Conservation (phyloP, 1,140 invertebrate species). For the Chironomus striatipennis region DNA sequence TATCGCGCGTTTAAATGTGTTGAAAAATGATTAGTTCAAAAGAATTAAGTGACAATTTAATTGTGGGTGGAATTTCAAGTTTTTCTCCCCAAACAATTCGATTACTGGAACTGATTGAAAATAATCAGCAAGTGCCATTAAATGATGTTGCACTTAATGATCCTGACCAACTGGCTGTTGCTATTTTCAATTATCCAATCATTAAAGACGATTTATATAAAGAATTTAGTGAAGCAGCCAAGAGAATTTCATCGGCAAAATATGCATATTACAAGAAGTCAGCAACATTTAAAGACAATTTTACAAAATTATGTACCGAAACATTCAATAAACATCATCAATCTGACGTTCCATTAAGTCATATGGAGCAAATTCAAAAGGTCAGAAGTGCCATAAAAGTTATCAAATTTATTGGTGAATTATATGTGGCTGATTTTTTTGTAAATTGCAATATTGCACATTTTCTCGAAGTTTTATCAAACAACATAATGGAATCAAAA, state of each 20-base stretch:
- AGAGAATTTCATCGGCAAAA: not conserved
- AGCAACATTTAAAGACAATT: not conserved
- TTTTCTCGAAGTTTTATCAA: not conserved
- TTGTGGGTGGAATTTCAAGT: too few species aligned
- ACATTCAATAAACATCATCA: not conserved
- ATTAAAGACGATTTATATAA: not conserved
- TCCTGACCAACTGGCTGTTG: not conserved
- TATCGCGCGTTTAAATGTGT: too few species aligned
- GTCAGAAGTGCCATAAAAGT: not conserved
- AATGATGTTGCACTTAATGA: not conserved
- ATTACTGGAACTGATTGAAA: not conserved
- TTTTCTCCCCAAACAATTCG: not conserved
- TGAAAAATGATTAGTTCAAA: not conserved
- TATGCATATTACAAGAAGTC: constrained; percentile 9
- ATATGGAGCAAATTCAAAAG: not conserved
- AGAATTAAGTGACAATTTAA: not conserved
- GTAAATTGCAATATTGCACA: not conserved
- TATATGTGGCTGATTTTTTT: not conserved
- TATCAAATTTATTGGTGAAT: not conserved
- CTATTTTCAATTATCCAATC: not conserved
- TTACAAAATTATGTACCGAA: not conserved
- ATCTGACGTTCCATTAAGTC: not conserved
- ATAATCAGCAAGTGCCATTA: not conserved
- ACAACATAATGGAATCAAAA: not conserved
- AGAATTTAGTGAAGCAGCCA: not conserved